Evolutionary conservation across 92 coral and sea anemone genomes (phyloP).

Genomic region (Meandrina meandrites): DNA sequence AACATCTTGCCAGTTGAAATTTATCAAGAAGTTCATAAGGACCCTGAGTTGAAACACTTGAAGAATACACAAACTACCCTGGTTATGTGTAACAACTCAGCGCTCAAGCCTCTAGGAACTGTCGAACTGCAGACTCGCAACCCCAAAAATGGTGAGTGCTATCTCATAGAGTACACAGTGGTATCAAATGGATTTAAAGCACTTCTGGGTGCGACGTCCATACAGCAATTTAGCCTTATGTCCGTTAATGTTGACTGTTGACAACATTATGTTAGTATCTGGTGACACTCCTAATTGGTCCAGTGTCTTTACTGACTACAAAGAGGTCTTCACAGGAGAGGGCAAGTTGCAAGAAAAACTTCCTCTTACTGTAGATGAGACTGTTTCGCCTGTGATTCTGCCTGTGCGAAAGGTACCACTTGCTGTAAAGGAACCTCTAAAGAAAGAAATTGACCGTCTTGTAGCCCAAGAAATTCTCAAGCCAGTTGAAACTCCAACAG

Average conservation of each 20-base stretch:
- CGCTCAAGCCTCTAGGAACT: constrained; percentile 51
- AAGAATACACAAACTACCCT: not conserved
- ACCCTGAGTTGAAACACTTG: constrained; percentile 3
- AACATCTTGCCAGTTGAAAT: constrained; percentile 25
- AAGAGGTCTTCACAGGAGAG: constrained; percentile 57
- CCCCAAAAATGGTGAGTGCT: constrained; percentile 38
- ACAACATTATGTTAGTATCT: constrained; percentile 11
- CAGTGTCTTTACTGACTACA: constrained; percentile 1
- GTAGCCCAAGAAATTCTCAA: constrained; percentile 16
- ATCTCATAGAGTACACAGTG: constrained; percentile 19
- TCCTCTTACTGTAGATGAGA: constrained; percentile 49
- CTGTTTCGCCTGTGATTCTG: constrained; percentile 44
- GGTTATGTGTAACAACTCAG: constrained; percentile 39
- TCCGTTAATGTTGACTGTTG: constrained; percentile 14
- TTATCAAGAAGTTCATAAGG: not conserved
- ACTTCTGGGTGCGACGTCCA: too few species aligned
- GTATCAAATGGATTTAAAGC: too few species aligned
- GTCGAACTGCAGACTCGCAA: constrained; percentile 43
- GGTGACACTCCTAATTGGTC: not conserved
- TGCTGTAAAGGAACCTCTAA: constrained; percentile 46
- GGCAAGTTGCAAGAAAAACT: constrained; percentile 42
- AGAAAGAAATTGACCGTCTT: constrained; percentile 48
- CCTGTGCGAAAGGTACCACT: constrained; percentile 50
- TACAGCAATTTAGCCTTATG: too few species aligned
- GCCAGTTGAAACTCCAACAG: constrained; percentile 3